Conservation (phyloP, 1,140 invertebrate genomes). For the Samia ricini region DNA sequence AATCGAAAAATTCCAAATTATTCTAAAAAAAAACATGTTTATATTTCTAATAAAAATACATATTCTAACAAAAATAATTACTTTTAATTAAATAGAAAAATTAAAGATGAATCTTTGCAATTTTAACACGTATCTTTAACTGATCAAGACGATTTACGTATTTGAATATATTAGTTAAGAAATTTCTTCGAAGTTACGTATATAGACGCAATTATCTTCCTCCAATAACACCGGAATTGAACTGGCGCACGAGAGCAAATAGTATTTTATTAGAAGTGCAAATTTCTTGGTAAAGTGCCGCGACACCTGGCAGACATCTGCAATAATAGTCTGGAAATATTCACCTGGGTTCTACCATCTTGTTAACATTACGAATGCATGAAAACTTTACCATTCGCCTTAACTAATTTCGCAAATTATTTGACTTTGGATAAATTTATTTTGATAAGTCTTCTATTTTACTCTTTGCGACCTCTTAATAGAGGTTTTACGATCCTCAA, state of each 20-base stretch:
- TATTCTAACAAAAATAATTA: too few species aligned
- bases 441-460: too few species aligned
- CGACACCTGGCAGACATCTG: conserved; percentile 18
- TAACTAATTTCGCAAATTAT: not conserved
- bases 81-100: too few species aligned
- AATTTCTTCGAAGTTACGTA: not conserved
- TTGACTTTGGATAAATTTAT: not conserved
- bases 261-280: not conserved
- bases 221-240: not conserved
- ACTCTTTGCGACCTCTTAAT: too few species aligned
- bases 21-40: too few species aligned
- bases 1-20: too few species aligned
- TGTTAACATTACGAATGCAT: not conserved
- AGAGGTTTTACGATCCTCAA: too few species aligned
- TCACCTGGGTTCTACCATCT: not conserved
- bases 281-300: not conserved
- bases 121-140: not conserved
- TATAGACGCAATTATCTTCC: not conserved
- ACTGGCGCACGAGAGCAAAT: not conserved
- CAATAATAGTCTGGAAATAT: conserved; percentile 15
- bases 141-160: not conserved
- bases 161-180: not conserved
- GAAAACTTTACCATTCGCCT: not conserved
- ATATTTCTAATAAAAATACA: too few species aligned
- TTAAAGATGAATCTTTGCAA: too few species aligned